These are phyloP conservation scores for Rattus rattus DNA, from an alignment of 2,113 vertebrate genomes.

Conservation along the genomic window DNA sequence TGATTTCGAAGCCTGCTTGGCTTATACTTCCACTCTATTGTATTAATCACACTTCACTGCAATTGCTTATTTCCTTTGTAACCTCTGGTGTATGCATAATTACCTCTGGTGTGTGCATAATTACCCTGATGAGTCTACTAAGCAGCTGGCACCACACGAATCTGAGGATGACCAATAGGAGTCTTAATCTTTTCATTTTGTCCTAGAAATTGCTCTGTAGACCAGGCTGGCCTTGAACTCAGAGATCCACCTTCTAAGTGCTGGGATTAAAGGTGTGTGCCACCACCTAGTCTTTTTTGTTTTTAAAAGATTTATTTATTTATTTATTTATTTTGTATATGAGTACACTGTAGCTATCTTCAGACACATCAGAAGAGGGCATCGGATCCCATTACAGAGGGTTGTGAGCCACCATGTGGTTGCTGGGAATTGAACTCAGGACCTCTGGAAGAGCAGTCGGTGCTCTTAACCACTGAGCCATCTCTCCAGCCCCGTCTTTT, in stretches of 20 bases:
- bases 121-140: constrained; percentile 3
- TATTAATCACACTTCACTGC: background rate
- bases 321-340: too few species aligned
- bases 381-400: too few species aligned
- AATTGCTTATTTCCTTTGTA: background rate
- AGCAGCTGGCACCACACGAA: background rate
- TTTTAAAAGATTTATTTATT: too few species aligned
- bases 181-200: background rate
- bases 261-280: background rate
- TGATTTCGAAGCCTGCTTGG: background rate
- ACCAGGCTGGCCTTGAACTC: background rate
- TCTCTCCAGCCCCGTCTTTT: too few species aligned
- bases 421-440: too few species aligned
- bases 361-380: too few species aligned
- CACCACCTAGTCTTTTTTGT: background rate
- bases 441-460: too few species aligned
- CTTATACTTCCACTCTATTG: background rate
- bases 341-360: too few species aligned
- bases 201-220: background rate
- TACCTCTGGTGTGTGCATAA: background rate
- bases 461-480: too few species aligned
- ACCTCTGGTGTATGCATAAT: background rate
- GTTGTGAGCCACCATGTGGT: too few species aligned
- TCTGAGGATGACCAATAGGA: background rate
- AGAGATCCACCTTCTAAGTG: background rate